Percentiles rank a stretch among this genome's conserved stretches.
Conservation (phyloP, 2,888 invertebrate genomes). For the Automeris io region DNA sequence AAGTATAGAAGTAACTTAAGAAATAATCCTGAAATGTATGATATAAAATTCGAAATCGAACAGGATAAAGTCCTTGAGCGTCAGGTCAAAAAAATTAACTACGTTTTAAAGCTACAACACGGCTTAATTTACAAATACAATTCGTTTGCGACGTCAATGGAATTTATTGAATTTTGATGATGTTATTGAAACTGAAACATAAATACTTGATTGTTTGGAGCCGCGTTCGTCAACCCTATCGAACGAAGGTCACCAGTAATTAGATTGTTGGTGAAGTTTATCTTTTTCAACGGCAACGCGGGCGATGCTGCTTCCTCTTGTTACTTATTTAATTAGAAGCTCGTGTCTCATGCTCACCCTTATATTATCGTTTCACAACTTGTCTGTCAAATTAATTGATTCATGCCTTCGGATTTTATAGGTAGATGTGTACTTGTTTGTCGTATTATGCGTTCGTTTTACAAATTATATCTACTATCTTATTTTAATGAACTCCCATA, state of each 20-base stretch:
- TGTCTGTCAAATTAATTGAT: conserved; percentile 8
- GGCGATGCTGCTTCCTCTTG: conserved; percentile 37
- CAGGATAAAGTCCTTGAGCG: too few relatives aligned
- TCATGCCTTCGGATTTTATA: conserved; percentile 3
- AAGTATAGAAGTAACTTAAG: too few relatives aligned
- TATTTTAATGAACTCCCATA: too few relatives aligned
- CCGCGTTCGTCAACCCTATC: conserved; percentile 30
- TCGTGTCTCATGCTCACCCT: conserved; percentile 21
- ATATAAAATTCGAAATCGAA: too few relatives aligned
- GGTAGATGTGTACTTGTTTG: neutral
- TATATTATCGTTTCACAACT: conserved; percentile 20
- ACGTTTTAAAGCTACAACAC: conserved; percentile 30
- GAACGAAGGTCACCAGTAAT: conserved; percentile 52
- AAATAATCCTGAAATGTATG: too few relatives aligned
- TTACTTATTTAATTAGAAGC: conserved; percentile 52
- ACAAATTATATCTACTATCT: too few relatives aligned
- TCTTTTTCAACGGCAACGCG: conserved; percentile 44
- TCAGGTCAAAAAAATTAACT: too few relatives aligned
- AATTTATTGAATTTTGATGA: conserved; percentile 41
- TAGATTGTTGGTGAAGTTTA: conserved; percentile 51
- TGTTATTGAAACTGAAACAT: conserved; percentile 23
- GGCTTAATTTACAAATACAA: conserved; percentile 46
- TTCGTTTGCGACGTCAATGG: conserved; percentile 38
- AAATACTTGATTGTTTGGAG: conserved; percentile 1
- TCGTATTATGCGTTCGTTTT: too few relatives aligned